Evolutionary conservation across 2,113 vertebrate genomes (phyloP), one percentile per base, ranked within the genome.

Genomic region (Rhabdomys dilectus): DNA sequence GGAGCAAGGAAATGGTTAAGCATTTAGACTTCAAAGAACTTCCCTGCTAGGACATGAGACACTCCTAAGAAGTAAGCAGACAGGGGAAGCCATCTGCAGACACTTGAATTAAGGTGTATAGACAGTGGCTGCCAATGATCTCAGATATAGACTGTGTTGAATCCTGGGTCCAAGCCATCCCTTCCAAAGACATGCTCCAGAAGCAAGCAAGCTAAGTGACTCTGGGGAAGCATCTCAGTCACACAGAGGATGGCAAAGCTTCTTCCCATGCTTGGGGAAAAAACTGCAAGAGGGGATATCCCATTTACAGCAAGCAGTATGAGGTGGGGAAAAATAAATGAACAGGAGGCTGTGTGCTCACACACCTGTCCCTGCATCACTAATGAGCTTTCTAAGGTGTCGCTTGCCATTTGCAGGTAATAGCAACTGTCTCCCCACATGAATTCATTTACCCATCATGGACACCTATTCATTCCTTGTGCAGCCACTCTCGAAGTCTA

Each of bases 401-500:
- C 72, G 26, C 95, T 95, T 91, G 31, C 94, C 24, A 8, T 94
- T 94, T 80, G 39, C 80, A 26, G 75, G 42, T 91, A 92, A 92
- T 26, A 94, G 45, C 80, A 95, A 95, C 70, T 34, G 24, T 95
- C 96, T 45, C 51, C 34, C 93, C 13, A 0, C 60, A 16, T 96
- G 92, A 85, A 91, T 91, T 87, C 95, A 5, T 86, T 90, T 81
- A 19, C 87, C 96, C 93, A 73, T 93, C 92, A 89, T 39, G 70
- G 58, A 51, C 22, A 4, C 42, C 70, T 60, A 5, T 78, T 96
- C 87, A 5, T 81, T 97, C 89, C 70, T 85, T 10, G 22, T 0
- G 21, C 31, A n/a, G 76, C 91, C 0, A 22, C 78, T 91, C 97
- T 91, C 97, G 94, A 91, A 92, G 93, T 93, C 91, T 94, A 92